phyloP scores from a whole-genome alignment of 2,113 vertebrate genomes.

The Carassius auratus region DNA sequence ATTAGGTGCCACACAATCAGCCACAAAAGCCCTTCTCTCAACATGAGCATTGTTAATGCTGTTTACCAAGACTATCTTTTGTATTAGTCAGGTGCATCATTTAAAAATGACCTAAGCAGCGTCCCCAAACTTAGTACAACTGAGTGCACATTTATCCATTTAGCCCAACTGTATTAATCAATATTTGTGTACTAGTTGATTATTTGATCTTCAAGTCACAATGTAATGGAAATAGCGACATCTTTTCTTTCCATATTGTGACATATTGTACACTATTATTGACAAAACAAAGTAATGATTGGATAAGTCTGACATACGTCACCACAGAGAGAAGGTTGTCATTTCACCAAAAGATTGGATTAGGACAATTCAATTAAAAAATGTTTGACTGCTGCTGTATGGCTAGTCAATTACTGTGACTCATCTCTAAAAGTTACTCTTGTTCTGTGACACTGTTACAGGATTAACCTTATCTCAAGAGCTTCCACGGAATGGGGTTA shows the following conservation, averaged over 20 bases:
- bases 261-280: too few species aligned
- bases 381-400: background rate
- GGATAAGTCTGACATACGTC: too few species aligned
- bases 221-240: too few species aligned
- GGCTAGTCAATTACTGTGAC: background rate
- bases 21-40: background rate
- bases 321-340: too few species aligned
- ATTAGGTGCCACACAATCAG: slow-evolving; percentile 25
- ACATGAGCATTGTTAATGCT: slow-evolving; percentile 11
- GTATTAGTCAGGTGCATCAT: background rate
- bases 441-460: background rate
- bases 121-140: background rate
- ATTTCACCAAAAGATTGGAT: too few species aligned
- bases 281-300: too few species aligned
- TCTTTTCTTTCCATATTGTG: too few species aligned
- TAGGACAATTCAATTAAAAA: background rate
- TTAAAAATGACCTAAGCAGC: background rate
- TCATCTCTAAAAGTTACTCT: background rate
- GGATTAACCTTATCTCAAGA: background rate
- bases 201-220: too few species aligned
- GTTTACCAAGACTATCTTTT: background rate
- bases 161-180: too few species aligned
- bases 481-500: background rate
- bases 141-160: too few species aligned
- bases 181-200: too few species aligned